Percentiles rank a stretch among this genome's conserved stretches.
phyloP scores from a whole-genome alignment of 2,797 vertebrate species.

The Macropodus opercularis region DNA sequence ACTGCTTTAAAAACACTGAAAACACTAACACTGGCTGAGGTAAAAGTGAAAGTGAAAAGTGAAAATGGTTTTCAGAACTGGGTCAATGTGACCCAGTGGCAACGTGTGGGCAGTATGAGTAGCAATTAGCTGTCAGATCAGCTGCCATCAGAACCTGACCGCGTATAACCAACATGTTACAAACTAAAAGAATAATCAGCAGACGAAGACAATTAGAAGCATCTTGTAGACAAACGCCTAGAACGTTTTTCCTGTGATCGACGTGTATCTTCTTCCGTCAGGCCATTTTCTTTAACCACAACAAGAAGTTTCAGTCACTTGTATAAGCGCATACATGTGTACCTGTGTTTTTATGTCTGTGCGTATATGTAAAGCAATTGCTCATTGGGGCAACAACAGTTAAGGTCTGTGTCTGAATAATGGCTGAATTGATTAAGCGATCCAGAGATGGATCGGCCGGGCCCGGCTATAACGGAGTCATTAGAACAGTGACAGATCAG shows the following conservation, averaged over 20 bases:
- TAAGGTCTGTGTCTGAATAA: constrained; percentile 63
- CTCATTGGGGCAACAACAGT: constrained; percentile 53
- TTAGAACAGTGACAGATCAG: constrained; percentile 74
- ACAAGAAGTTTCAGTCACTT: neutral
- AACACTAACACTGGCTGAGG: no score
- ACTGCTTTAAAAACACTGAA: neutral
- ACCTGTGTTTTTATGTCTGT: constrained; percentile 13
- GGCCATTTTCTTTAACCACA: no score
- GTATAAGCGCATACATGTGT: constrained; percentile 1
- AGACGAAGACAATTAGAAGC: no score
- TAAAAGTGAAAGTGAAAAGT: constrained; percentile 7
- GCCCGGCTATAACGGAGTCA: constrained; percentile 71
- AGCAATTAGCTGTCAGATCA: no score
- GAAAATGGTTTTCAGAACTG: neutral
- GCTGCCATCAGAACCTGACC: no score
- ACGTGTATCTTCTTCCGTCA: no score
- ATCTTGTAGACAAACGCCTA: no score
- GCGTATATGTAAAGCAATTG: constrained; percentile 52
- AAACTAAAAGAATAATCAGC: no score
- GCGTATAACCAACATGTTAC: no score
- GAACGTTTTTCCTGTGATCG: no score
- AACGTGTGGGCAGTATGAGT: no score
- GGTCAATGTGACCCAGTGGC: no score
- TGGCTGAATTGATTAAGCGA: constrained; percentile 69
- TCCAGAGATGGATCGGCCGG: constrained; percentile 67